A percentile compares a stretch with the other conserved stretches of the same genome.
phyloP scores from a whole-genome alignment of 2,888 invertebrate species.

The Nymphalis polychloros region DNA sequence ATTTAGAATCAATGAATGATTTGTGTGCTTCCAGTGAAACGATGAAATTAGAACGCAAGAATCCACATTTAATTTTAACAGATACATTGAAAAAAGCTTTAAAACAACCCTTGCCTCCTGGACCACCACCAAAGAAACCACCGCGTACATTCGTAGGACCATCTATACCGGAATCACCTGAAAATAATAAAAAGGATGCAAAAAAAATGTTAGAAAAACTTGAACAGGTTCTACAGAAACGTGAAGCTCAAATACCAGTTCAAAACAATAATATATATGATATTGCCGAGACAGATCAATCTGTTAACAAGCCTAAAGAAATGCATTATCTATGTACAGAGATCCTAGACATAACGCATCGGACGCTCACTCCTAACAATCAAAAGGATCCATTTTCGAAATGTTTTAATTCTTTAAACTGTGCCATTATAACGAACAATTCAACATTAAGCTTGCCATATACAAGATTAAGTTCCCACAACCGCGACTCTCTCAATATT shows the following conservation, averaged over 20 bases:
- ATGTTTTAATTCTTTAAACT: constrained; percentile 72
- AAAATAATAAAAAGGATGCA: constrained; percentile 73
- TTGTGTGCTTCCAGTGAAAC: constrained; percentile 70
- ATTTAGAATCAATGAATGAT: constrained; percentile 61
- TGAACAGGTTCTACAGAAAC: constrained; percentile 81
- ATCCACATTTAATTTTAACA: constrained; percentile 71
- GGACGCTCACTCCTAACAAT: constrained; percentile 54
- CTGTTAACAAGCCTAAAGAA: constrained; percentile 65
- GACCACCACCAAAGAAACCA: constrained; percentile 89
- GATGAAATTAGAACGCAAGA: constrained; percentile 69
- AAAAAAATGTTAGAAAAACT: constrained; percentile 85
- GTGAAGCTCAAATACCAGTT: constrained; percentile 61
- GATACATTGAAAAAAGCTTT: constrained; percentile 85
- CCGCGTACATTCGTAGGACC: constrained; percentile 83
- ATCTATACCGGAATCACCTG: constrained; percentile 44
- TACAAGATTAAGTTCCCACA: constrained; percentile 55
- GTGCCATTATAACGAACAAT: constrained; percentile 58
- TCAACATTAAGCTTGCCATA: constrained; percentile 71
- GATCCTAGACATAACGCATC: constrained; percentile 68
- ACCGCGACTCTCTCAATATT: constrained; percentile 42
- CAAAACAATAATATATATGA: constrained; percentile 50
- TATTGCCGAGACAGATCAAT: constrained; percentile 53
- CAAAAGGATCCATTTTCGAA: constrained; percentile 61
- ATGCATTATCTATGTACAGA: constrained; percentile 78
- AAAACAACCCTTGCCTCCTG: constrained; percentile 84